Evolutionary conservation across 2,888 invertebrate genomes (phyloP), one percentile per base, ranked within the genome.

Genomic region (Agrilus biguttatus): DNA sequence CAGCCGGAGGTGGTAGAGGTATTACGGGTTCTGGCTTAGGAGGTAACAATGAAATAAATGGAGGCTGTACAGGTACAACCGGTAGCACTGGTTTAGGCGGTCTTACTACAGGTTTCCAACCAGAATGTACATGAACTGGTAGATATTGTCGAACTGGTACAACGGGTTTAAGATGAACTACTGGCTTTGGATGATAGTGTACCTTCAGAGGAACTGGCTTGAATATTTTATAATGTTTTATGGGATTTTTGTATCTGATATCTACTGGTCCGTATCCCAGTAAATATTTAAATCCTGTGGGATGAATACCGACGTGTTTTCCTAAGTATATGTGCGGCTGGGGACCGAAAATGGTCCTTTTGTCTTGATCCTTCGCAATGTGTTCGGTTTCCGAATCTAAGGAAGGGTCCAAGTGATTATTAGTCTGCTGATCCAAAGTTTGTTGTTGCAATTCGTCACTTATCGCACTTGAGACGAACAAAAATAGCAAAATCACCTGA

Each of bases 251-350:
- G 43, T 56, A 55, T 48, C 53, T 59, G 5, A 57, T 41, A 42
- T 59, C 55, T 7, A 61, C 53, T 2, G 59, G 55, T 5, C 56
- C 52, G 38, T 59, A 58, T 14, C 60, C 60, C 10, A 61, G 39
- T 2, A 61, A 44, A 42, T 57, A 54, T 52, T 57, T 61, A 28
- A 49, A 48, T 8, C 60, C 60, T 13, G 51, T 42, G 7, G 59
- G 56, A 47, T 57, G 55, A 13, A 61, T 39, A 36, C 55, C 57
- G 3, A 61, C 49, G 44, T 62, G 62, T 54, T 57, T 62, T 5
- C 60, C 58, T 52, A 55, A 57, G 8, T 53, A 56, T 45, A 53
- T 54, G 39, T 53, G 53, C 37, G 43, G 45, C n/a, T 43, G 38
- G 13, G 40, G 39, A 7, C 53, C 50, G 40, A 61, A 58, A 33